phyloP scores from a whole-genome alignment of 2,888 invertebrate species.

The Plebejus argus region DNA sequence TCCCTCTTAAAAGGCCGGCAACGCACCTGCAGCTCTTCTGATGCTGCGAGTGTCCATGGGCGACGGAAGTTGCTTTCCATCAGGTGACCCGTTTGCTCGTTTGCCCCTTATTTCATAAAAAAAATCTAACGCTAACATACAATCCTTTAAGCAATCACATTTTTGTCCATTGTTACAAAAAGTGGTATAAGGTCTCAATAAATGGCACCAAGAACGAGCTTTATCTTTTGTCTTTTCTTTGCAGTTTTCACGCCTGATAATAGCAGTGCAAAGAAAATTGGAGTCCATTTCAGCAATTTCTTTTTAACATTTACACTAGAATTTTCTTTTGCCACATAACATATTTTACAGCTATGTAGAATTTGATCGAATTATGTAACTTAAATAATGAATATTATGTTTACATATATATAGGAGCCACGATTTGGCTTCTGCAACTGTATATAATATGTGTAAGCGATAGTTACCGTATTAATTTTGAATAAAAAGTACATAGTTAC shows the following conservation, averaged over 20 bases:
- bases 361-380: not conserved
- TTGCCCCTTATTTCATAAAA: too few species aligned
- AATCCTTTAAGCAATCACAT: not conserved
- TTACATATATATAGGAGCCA: too few species aligned
- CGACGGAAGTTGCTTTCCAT: too few species aligned
- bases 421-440: too few species aligned
- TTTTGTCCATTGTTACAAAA: constrained; percentile 6
- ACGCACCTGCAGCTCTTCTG: too few species aligned
- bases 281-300: constrained; percentile 8
- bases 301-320: constrained; percentile 3
- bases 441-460: too few species aligned
- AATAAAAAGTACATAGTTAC: too few species aligned
- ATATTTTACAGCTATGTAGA: not conserved
- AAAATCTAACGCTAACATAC: not conserved
- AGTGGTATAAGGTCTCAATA: constrained; percentile 17
- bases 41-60: too few species aligned
- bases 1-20: too few species aligned
- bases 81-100: too few species aligned
- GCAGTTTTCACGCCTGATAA: constrained; percentile 18
- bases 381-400: not conserved
- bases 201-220: constrained; percentile 15
- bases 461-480: too few species aligned
- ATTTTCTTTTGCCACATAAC: not conserved
- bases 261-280: constrained; percentile 14
- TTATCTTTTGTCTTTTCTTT: constrained; percentile 14